phyloP scores from a whole-genome alignment of 2,888 invertebrate species.

The Diaprepes abbreviatus region DNA sequence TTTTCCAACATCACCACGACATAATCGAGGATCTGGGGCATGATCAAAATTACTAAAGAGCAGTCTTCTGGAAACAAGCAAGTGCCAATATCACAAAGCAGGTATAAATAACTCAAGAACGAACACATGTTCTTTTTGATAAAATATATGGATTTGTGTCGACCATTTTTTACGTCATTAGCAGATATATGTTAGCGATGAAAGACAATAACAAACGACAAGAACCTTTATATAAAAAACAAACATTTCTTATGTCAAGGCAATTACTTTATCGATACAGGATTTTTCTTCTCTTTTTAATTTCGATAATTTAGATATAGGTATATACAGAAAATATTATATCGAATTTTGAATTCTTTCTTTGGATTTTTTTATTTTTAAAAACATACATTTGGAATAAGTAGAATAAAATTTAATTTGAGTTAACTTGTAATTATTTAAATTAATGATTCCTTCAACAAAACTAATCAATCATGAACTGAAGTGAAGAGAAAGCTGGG shows the following conservation, averaged over 20 bases:
- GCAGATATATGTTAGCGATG: not conserved
- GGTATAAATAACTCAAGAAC: constrained; percentile 12
- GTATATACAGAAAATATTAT: too few relatives aligned
- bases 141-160: constrained; percentile 2
- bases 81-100: constrained; percentile 31
- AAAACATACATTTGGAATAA: too few relatives aligned
- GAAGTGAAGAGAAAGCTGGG: too few relatives aligned
- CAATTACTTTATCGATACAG: not conserved
- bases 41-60: constrained; percentile 23
- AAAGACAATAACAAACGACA: not conserved
- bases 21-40: constrained; percentile 19
- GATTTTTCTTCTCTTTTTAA: too few relatives aligned
- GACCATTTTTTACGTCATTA: constrained; percentile 6
- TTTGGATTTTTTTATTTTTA: too few relatives aligned
- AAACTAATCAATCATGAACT: too few relatives aligned
- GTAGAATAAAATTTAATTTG: too few relatives aligned
- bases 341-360: too few relatives aligned
- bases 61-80: constrained; percentile 27
- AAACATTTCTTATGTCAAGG: not conserved
- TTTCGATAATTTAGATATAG: too few relatives aligned
- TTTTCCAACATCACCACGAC: too few relatives aligned
- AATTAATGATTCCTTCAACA: too few relatives aligned
- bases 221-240: not conserved
- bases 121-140: constrained; percentile 15
- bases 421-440: too few relatives aligned